phyloP scores from a whole-genome alignment of 2,797 vertebrate species.

The Rhinatrema bivittatum region DNA sequence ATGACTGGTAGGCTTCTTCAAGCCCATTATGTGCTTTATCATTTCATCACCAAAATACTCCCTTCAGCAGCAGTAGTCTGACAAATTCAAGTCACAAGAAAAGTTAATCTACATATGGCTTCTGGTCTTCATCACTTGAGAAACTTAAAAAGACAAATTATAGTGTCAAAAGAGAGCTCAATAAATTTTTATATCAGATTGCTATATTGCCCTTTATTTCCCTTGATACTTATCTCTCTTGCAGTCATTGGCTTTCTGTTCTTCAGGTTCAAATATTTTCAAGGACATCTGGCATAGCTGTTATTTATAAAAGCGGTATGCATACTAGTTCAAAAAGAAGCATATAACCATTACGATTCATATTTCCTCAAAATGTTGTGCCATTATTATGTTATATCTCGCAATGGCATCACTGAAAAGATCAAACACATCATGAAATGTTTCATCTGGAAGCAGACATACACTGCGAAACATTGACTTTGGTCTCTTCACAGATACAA shows the following conservation, averaged over 20 bases:
- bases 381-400: slow-evolving; percentile 6
- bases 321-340: slow-evolving; percentile 11
- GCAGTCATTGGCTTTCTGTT: slow-evolving; percentile 14
- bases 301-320: slow-evolving; percentile 15
- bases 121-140: slow-evolving; percentile 43
- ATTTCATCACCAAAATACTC: slow-evolving; percentile 43
- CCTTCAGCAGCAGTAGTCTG: slow-evolving; percentile 30
- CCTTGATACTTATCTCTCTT: slow-evolving; percentile 19
- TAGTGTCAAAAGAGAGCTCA: slow-evolving; percentile 48
- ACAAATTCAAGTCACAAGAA: slow-evolving; percentile 26
- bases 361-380: slow-evolving; percentile 7
- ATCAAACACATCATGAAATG: too few species aligned
- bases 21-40: slow-evolving; percentile 43
- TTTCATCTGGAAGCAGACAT: too few species aligned
- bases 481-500: too few species aligned
- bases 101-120: slow-evolving; percentile 49
- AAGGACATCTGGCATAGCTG: slow-evolving; percentile 19
- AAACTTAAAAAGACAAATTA: slow-evolving; percentile 49
- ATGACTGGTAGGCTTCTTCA: slow-evolving; percentile 34
- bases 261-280: slow-evolving; percentile 27
- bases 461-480: too few species aligned
- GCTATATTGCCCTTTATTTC: slow-evolving; percentile 29
- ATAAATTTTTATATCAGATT: slow-evolving; percentile 49
- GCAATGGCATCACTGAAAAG: too few species aligned
- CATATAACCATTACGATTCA: slow-evolving; percentile 8